Percentiles rank a stretch among this genome's conserved stretches.
phyloP scores from a whole-genome alignment of 1,140 invertebrate genomes.

The Drosophila virilis region DNA sequence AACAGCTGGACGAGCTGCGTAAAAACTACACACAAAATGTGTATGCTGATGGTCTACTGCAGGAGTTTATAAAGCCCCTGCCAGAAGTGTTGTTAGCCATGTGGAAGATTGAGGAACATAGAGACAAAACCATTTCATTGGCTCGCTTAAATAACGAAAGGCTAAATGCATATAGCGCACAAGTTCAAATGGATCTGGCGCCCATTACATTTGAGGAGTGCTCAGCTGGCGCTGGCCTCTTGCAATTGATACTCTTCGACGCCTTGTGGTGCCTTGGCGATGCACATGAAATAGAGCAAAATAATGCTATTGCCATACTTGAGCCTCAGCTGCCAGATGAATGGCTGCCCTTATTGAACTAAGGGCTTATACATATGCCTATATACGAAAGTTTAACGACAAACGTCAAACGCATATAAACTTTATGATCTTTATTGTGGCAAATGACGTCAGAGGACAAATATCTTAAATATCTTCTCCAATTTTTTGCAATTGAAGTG shows the following conservation, averaged over 20 bases:
- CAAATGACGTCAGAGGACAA: background rate
- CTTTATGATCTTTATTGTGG: background rate
- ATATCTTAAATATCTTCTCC: background rate
- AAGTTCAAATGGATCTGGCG: constrained; percentile 36
- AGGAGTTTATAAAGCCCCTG: background rate
- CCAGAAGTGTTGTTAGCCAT: constrained; percentile 20
- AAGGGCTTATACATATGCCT: background rate
- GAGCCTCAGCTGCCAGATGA: constrained; percentile 4
- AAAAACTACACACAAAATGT: constrained; percentile 12
- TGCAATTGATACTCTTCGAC: constrained; percentile 40
- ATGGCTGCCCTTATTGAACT: constrained; percentile 14
- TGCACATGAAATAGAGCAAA: constrained; percentile 18
- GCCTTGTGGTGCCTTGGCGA: constrained; percentile 25
- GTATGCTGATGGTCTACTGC: background rate
- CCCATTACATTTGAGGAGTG: constrained; percentile 38
- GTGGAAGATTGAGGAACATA: constrained; percentile 35
- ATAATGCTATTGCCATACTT: background rate
- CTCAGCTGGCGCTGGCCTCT: constrained; percentile 12
- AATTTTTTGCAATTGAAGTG: constrained; percentile 12
- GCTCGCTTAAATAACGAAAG: constrained; percentile 19
- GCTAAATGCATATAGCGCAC: constrained; percentile 13
- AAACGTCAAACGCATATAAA: background rate
- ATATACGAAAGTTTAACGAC: too few species aligned
- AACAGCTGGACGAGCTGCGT: constrained; percentile 1
- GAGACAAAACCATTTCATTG: constrained; percentile 18